Evolutionary conservation across 2,113 vertebrate genomes (phyloP).

Genomic region (Ictalurus furcatus): DNA sequence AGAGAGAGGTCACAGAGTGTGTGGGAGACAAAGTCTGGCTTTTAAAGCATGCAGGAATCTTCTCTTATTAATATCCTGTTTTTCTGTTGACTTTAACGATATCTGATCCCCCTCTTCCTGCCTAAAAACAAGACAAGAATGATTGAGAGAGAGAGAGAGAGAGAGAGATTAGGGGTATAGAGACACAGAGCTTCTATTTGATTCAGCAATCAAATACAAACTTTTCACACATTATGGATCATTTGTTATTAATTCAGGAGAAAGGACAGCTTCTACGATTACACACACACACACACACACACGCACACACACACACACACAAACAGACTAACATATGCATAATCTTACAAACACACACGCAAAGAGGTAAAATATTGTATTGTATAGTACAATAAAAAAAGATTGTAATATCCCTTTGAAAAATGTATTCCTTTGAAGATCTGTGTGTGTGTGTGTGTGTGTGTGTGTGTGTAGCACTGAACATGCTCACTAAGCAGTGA

Average conservation of each 20-base stretch:
- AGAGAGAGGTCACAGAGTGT: conserved; percentile 16
- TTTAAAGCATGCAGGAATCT: conserved; percentile 53
- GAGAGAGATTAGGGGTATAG: neutral
- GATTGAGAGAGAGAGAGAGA: neutral
- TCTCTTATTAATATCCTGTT: conserved; percentile 45
- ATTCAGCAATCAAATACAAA: neutral
- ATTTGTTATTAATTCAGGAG: neutral
- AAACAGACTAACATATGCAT: no score
- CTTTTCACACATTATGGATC: neutral
- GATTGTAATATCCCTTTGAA: no score
- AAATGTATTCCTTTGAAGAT: no score
- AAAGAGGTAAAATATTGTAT: neutral
- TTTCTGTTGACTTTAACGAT: conserved; percentile 52
- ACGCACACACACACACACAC: neutral
- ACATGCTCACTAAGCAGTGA: conserved; percentile 47
- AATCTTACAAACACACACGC: no score
- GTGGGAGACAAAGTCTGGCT: conserved; percentile 30
- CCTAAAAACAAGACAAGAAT: conserved; percentile 27
- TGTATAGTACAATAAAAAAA: no score
- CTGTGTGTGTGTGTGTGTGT: no score
- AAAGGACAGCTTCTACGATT: neutral
- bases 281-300: neutral
- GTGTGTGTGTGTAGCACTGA: conserved; percentile 8
- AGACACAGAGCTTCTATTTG: neutral
- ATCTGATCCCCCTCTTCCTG: conserved; percentile 53